Evolutionary conservation across 2,797 vertebrate species (phyloP), one percentile per base, ranked within the genome.

Genomic region (Spinibarbus caldwelli): DNA sequence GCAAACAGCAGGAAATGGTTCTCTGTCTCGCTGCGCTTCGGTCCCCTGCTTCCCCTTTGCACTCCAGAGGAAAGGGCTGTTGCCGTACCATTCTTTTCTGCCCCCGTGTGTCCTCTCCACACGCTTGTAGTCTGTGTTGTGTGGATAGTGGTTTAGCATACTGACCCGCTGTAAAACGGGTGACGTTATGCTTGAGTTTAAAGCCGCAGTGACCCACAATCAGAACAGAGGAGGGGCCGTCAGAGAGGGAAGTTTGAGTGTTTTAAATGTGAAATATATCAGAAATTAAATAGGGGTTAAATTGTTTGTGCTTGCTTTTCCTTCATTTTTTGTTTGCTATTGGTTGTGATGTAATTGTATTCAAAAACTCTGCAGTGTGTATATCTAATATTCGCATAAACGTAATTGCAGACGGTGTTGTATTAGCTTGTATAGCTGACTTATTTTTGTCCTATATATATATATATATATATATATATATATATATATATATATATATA

Each of bases 181-280:
- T 90, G 90, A 91, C 87, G 85, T 87, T 90, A 89, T 90, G 36
- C 81, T 85, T 62, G 57, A 84, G 86, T 84, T 87, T 86, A 90
- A 91, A 88, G 87, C 85, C 31, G 86, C 87, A 90, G 86, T 89
- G 87, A 86, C 80, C 87, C 85, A 83, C 82, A 76, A 54, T 83
- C 52, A 12, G 64, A 76, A 45, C 11, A 80, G 85, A 82, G 88
- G 70, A 10, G 41, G 41, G 41, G 41, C 2, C 9, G 9, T 41
- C 41, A 41, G 41, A 11, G 41, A 47, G 3, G 78, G 66, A 21
- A 19, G 31, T 41, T 57, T 57, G 45, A 54, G 15, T 66, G 57
- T 75, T 82, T 82, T 67, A 12, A 71, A 78, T 47, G 12, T 23
- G 2, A 78, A 62, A 26, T 23, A 2, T 41, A 41, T 10, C 41